Evolutionary conservation across 2,113 vertebrate species (phyloP).

Genomic region (Phoxinus phoxinus): DNA sequence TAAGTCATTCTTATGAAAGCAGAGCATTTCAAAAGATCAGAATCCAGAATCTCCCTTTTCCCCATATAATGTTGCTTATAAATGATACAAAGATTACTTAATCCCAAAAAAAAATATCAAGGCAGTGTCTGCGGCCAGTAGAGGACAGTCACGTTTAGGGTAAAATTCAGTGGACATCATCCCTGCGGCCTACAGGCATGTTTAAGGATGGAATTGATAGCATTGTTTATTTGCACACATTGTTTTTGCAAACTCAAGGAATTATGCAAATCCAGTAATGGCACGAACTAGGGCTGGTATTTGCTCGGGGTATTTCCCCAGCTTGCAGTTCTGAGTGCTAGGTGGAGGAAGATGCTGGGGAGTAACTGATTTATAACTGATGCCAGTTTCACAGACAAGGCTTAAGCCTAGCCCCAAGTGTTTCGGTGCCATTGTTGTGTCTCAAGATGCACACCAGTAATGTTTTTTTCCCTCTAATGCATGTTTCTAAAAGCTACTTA

Average conservation of each 20-base stretch:
- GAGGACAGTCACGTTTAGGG: conserved; percentile 37
- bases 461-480: no score
- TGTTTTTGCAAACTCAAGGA: not conserved
- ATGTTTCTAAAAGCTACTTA: no score
- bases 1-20: not conserved
- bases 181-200: not conserved
- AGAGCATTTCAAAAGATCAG: not conserved
- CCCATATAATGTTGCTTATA: not conserved
- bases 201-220: no score
- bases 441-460: no score
- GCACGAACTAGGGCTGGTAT: not conserved
- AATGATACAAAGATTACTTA: not conserved
- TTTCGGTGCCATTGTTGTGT: no score
- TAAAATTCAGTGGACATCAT: not conserved
- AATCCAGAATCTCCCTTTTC: not conserved
- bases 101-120: not conserved
- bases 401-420: no score
- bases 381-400: no score
- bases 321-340: not conserved
- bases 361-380: no score
- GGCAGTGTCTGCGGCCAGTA: conserved; percentile 11
- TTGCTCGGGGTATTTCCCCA: not conserved
- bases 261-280: not conserved
- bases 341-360: not conserved
- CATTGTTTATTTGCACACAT: not conserved